Evolutionary conservation across 2,113 vertebrate genomes (phyloP).

Genomic region (Mobula hypostoma): DNA sequence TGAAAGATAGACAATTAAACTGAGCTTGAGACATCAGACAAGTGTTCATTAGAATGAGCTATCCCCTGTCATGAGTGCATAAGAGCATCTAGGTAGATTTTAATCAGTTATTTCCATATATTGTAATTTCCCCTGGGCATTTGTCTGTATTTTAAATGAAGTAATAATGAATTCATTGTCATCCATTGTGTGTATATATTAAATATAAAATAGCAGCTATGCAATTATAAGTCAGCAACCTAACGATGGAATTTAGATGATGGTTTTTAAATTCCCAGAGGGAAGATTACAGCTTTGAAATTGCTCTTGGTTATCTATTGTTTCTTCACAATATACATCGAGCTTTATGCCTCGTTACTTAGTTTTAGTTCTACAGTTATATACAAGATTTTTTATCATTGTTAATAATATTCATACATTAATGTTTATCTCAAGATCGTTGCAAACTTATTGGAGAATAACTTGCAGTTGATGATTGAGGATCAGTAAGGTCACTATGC

Average conservation of each 20-base stretch:
- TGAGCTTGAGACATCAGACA: slow-evolving; percentile 17
- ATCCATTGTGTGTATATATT: slow-evolving; percentile 3
- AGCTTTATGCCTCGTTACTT: neutral
- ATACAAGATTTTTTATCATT: neutral
- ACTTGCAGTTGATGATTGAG: neutral
- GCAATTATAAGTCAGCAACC: slow-evolving; percentile 3
- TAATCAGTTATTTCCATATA: slow-evolving; percentile 23
- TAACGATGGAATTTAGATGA: slow-evolving; percentile 18
- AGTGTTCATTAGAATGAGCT: slow-evolving; percentile 16
- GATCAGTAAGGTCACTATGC: neutral
- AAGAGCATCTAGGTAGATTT: slow-evolving; percentile 10
- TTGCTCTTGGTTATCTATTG: neutral
- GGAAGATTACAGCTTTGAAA: neutral
- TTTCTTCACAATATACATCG: neutral
- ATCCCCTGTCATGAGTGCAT: neutral
- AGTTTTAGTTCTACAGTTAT: neutral
- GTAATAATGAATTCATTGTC: slow-evolving; percentile 20
- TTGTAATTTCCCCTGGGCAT: slow-evolving; percentile 1
- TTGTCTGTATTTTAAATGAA: slow-evolving; percentile 28
- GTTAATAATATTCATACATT: neutral
- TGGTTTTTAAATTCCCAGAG: neutral
- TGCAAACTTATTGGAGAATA: neutral
- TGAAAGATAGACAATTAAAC: slow-evolving; percentile 26
- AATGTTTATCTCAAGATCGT: neutral
- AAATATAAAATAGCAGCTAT: slow-evolving; percentile 1